Percentiles rank a stretch among this genome's conserved stretches.
phyloP scores from a whole-genome alignment of 2,888 invertebrate genomes.

The Pherbina coryleti region DNA sequence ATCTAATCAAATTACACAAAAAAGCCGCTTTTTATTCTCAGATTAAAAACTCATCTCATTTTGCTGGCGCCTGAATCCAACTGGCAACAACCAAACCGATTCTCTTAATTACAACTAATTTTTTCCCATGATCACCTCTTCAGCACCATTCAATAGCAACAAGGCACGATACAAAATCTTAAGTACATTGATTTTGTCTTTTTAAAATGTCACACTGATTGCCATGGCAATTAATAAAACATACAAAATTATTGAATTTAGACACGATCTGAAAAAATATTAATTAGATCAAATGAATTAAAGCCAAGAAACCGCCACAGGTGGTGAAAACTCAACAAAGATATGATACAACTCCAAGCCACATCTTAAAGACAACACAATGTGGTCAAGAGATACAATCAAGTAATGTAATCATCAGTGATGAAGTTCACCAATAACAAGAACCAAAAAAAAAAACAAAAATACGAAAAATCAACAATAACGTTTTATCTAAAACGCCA shows the following conservation, averaged over 20 bases:
- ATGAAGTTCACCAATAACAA: neutral
- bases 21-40: too few species aligned
- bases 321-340: constrained; percentile 45
- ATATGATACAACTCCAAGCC: neutral
- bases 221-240: constrained; percentile 60
- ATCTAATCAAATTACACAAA: too few species aligned
- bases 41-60: neutral
- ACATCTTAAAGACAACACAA: neutral
- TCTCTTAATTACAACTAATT: constrained; percentile 11
- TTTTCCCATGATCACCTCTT: neutral
- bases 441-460: neutral
- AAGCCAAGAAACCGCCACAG: constrained; percentile 52
- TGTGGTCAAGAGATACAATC: constrained; percentile 14
- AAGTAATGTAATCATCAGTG: constrained; percentile 8
- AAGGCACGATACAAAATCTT: neutral
- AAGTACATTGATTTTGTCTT: neutral
- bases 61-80: constrained; percentile 13
- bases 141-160: neutral
- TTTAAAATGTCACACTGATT: constrained; percentile 61
- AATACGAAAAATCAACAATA: neutral
- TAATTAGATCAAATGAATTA: constrained; percentile 57
- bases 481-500: neutral
- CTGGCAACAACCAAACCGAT: neutral
- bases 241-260: constrained; percentile 54
- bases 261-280: constrained; percentile 47